A percentile compares a stretch with the other conserved stretches of the same genome.
phyloP scores from a whole-genome alignment of 2,888 invertebrate genomes.

The Drosophila parthenogenetica region DNA sequence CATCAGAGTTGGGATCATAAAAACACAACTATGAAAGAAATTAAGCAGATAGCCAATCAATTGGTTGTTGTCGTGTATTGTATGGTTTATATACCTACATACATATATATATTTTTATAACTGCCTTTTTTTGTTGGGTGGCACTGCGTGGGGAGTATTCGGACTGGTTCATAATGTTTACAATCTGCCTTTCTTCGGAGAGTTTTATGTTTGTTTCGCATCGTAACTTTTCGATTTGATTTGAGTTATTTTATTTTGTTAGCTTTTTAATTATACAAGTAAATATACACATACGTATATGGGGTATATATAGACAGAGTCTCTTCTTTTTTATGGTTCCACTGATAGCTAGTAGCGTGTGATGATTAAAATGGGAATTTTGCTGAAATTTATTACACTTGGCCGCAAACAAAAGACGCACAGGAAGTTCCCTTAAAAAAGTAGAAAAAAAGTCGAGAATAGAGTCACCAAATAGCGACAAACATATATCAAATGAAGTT shows the following conservation, averaged over 20 bases:
- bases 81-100: conserved; percentile 21
- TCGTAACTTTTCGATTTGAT: conserved; percentile 40
- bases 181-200: conserved; percentile 47
- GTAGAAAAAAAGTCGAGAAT: no score
- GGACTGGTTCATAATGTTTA: conserved; percentile 56
- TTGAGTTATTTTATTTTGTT: conserved; percentile 6
- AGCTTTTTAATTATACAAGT: conserved; percentile 56
- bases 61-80: conserved; percentile 42
- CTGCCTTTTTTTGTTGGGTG: conserved; percentile 51
- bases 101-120: background rate
- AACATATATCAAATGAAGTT: conserved; percentile 64
- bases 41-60: conserved; percentile 68
- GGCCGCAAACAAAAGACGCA: conserved; percentile 53
- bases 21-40: conserved; percentile 68
- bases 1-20: conserved; percentile 52
- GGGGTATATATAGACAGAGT: background rate
- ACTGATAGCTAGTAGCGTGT: conserved; percentile 50
- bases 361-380: conserved; percentile 49
- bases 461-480: conserved; percentile 18
- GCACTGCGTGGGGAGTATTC: conserved; percentile 69
- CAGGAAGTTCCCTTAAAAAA: conserved; percentile 57
- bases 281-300: conserved; percentile 19
- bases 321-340: conserved; percentile 41
- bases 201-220: conserved; percentile 47
- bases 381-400: conserved; percentile 50